Evolutionary conservation across 2,888 invertebrate species (phyloP).

Genomic region (Magallana nippona): DNA sequence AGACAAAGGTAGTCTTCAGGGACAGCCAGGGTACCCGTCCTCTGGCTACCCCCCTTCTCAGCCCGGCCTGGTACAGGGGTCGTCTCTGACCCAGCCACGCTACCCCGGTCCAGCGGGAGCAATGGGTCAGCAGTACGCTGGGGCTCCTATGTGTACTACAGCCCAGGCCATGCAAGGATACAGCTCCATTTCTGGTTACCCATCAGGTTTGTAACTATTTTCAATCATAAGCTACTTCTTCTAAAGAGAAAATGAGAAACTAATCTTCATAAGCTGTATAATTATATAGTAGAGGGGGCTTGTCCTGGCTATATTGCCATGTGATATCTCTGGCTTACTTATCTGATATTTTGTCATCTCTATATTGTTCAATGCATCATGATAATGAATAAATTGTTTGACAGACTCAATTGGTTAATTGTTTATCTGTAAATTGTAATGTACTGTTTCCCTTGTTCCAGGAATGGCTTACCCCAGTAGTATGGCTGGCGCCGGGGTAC

Average conservation of each 20-base stretch:
- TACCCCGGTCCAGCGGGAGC: constrained; percentile 36
- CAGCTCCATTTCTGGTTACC: constrained; percentile 6
- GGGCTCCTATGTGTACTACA: constrained; percentile 23
- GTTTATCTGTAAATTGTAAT: not conserved
- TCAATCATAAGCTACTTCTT: too few relatives aligned
- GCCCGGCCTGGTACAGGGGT: constrained; percentile 41
- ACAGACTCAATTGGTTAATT: not conserved
- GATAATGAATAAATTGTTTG: too few relatives aligned
- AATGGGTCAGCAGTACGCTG: constrained; percentile 31
- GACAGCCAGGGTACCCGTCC: constrained; percentile 51
- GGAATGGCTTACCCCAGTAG: constrained; percentile 18
- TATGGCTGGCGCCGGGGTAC: not conserved
- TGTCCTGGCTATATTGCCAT: too few relatives aligned
- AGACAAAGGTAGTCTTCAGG: constrained; percentile 56
- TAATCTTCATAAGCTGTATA: too few relatives aligned
- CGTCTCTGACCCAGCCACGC: constrained; percentile 38
- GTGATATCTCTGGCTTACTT: too few relatives aligned
- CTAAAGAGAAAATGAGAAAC: too few relatives aligned
- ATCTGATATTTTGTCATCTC: too few relatives aligned
- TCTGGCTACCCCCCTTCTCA: constrained; percentile 53
- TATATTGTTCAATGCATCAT: too few relatives aligned
- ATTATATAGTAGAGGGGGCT: too few relatives aligned
- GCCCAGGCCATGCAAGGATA: constrained; percentile 29
- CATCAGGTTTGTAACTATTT: not conserved
- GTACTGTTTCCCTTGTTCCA: not conserved